A percentile compares a stretch with the other conserved stretches of the same genome.
Evolutionary conservation across 2,797 vertebrate genomes (phyloP).

Genomic region (Agapornis canus): DNA sequence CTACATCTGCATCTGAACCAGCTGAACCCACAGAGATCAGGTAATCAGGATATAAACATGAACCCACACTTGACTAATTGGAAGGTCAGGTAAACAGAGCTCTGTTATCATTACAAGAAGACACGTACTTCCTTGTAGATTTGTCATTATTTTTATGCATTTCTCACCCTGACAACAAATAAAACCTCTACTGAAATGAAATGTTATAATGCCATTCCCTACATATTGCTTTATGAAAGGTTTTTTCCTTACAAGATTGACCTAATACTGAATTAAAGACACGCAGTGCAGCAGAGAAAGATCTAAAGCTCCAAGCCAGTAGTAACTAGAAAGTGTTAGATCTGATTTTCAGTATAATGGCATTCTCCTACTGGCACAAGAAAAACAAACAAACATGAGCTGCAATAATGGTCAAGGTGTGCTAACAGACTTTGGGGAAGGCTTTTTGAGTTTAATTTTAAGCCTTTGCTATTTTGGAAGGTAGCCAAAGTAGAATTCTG

Average conservation of each 20-base stretch:
- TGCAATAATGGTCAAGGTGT: slow-evolving; percentile 37
- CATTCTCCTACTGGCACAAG: slow-evolving; percentile 18
- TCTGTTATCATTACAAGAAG: neutral
- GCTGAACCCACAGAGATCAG: neutral
- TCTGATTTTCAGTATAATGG: slow-evolving; percentile 58
- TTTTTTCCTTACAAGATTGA: slow-evolving; percentile 8
- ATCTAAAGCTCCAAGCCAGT: slow-evolving; percentile 16
- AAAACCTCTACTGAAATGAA: slow-evolving; percentile 14
- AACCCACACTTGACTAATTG: slow-evolving; percentile 26
- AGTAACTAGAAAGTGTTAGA: slow-evolving; percentile 37
- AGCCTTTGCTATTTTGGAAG: slow-evolving; percentile 67
- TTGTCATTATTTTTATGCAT: neutral
- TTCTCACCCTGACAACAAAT: neutral
- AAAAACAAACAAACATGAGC: neutral
- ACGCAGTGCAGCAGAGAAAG: slow-evolving; percentile 11
- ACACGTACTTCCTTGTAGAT: neutral
- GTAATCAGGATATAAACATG: neutral
- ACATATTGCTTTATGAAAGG: slow-evolving; percentile 38
- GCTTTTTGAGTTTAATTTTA: slow-evolving; percentile 34
- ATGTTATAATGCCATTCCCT: neutral
- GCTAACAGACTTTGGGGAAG: slow-evolving; percentile 16
- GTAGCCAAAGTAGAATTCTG: slow-evolving; percentile 43
- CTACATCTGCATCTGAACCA: neutral
- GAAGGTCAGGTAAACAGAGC: slow-evolving; percentile 49
- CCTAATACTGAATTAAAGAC: slow-evolving; percentile 68